A percentile compares a stretch with the other conserved stretches of the same genome.
Conservation (phyloP, 2,888 invertebrate genomes). For the Taenaris catops region DNA sequence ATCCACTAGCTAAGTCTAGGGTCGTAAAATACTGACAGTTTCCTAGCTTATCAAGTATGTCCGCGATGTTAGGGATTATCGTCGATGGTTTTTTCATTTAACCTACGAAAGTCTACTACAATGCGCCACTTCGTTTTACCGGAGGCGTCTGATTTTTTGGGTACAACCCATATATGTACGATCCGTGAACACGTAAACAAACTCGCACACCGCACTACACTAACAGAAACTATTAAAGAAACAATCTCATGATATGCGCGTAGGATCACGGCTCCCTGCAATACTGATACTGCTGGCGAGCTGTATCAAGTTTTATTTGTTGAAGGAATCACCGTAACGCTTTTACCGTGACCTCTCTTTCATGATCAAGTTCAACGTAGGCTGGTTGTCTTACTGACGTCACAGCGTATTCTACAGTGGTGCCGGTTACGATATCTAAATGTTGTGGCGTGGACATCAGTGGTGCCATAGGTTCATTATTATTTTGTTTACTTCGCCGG, state of each 20-base stretch:
- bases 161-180: no score
- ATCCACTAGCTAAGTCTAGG: no score
- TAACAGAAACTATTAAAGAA: slow-evolving; percentile 8
- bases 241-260: slow-evolving; percentile 9
- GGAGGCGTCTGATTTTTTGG: no score
- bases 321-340: slow-evolving; percentile 11
- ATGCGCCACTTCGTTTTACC: no score
- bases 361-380: slow-evolving; percentile 19
- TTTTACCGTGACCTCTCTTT: slow-evolving; percentile 18
- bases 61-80: no score
- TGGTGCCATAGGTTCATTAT: no score
- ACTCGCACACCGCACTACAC: slow-evolving; percentile 12
- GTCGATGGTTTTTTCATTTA: no score
- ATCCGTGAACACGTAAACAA: slow-evolving; percentile 5
- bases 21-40: no score
- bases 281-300: slow-evolving; percentile 9
- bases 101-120: no score
- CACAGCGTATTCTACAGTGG: not conserved
- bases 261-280: slow-evolving; percentile 15
- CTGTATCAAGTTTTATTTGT: slow-evolving; percentile 17
- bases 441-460: no score
- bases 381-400: slow-evolving; percentile 7
- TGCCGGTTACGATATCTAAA: slow-evolving; percentile 29
- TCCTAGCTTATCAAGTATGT: no score
- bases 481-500: no score